phyloP scores from a whole-genome alignment of 2,797 vertebrate genomes.

The Onychomys torridus region DNA sequence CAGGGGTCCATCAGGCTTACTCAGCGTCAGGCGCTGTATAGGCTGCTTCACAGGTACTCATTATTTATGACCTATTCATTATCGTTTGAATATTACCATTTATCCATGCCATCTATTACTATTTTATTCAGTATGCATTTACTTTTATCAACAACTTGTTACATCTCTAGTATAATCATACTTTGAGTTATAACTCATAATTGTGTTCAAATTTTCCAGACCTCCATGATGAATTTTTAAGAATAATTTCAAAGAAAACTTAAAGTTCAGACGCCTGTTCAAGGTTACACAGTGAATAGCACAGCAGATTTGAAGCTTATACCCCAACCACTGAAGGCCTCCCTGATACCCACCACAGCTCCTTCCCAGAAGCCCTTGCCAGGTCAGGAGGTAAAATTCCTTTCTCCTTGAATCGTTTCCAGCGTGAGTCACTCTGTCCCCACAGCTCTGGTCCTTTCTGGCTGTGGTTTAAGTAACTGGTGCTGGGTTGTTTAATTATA shows the following conservation, averaged over 20 bases:
- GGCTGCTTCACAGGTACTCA: neutral
- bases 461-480: conserved; percentile 57
- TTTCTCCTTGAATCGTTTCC: neutral
- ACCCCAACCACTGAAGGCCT: neutral
- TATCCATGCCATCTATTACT: neutral
- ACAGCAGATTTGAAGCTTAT: neutral
- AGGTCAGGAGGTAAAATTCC: conserved; percentile 26
- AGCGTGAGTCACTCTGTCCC: conserved; percentile 58
- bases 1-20: neutral
- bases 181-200: neutral
- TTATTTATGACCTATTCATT: neutral
- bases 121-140: neutral
- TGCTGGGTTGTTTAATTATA: conserved; percentile 52
- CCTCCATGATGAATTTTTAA: neutral
- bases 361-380: accelerated
- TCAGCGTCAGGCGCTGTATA: neutral
- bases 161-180: neutral
- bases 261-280: neutral
- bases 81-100: neutral
- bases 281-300: neutral
- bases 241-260: neutral
- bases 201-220: neutral
- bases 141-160: neutral
- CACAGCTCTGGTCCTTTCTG: conserved; percentile 28
- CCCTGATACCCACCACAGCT: accelerated